Evolutionary conservation across 2,797 vertebrate species (phyloP).

Genomic region (Artibeus lituratus): DNA sequence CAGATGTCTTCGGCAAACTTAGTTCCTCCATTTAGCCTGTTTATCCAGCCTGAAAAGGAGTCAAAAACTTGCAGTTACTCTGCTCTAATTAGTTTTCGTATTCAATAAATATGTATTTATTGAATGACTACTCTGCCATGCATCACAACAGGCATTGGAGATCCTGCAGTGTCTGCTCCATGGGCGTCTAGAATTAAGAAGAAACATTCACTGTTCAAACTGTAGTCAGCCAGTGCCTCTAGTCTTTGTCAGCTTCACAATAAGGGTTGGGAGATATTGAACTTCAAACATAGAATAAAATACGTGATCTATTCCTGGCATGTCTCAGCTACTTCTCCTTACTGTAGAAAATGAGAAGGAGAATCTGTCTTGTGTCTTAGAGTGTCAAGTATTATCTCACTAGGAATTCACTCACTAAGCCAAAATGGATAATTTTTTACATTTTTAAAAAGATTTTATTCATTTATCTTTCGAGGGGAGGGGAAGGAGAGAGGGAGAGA

Average conservation of each 20-base stretch:
- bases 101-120: background rate
- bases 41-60: background rate
- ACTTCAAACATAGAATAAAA: constrained; percentile 1
- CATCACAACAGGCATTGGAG: background rate
- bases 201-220: background rate
- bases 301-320: background rate
- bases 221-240: background rate
- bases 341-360: background rate
- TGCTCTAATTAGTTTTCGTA: background rate
- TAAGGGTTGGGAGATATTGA: background rate
- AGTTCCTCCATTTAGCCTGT: background rate
- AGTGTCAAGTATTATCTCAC: background rate
- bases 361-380: background rate
- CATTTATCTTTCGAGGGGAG: too few relatives aligned
- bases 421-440: background rate
- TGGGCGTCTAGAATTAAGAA: background rate
- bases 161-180: background rate
- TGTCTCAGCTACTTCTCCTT: background rate
- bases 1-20: background rate
- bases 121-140: background rate
- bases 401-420: background rate
- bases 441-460: too few relatives aligned
- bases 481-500: too few relatives aligned
- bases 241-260: background rate
- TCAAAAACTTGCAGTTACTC: background rate